A percentile compares a stretch with the other conserved stretches of the same genome.
Conservation (phyloP, 2,797 vertebrate genomes). For the Cossypha heuglini region DNA sequence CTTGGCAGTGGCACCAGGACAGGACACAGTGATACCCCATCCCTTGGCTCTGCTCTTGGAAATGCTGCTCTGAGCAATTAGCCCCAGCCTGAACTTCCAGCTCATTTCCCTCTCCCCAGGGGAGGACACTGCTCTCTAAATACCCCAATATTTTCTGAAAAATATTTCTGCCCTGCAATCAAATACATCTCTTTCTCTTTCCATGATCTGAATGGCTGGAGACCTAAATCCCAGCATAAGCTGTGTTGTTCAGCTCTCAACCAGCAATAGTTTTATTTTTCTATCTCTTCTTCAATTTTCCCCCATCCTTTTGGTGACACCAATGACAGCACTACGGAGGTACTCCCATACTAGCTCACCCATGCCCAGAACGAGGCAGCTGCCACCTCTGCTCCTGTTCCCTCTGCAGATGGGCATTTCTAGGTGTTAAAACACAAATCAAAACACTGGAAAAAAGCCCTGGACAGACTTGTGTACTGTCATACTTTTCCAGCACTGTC, state of each 20-base stretch:
- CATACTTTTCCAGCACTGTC: not conserved
- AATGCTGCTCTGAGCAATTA: rapidly evolving
- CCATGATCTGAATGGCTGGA: not conserved
- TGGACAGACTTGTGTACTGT: not conserved
- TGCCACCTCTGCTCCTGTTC: not conserved
- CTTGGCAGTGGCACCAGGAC: not conserved
- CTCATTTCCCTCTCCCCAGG: not conserved
- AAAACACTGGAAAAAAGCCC: not conserved
- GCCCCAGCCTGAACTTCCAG: not conserved
- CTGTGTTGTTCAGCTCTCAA: not conserved
- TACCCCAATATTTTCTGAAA: not conserved
- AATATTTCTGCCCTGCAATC: not conserved
- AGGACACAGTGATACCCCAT: not conserved
- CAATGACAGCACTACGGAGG: rapidly evolving
- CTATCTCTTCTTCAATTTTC: not conserved
- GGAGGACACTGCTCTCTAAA: not conserved
- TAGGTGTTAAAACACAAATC: not conserved
- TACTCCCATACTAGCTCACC: not conserved
- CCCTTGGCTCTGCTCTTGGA: rapidly evolving
- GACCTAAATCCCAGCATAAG: not conserved
- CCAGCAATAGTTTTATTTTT: not conserved
- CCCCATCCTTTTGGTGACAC: not conserved
- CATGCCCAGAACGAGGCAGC: not conserved
- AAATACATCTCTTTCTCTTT: not conserved
- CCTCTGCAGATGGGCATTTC: not conserved